Evolutionary conservation across 2,113 vertebrate genomes (phyloP).

Genomic region (Geothlypis trichas): DNA sequence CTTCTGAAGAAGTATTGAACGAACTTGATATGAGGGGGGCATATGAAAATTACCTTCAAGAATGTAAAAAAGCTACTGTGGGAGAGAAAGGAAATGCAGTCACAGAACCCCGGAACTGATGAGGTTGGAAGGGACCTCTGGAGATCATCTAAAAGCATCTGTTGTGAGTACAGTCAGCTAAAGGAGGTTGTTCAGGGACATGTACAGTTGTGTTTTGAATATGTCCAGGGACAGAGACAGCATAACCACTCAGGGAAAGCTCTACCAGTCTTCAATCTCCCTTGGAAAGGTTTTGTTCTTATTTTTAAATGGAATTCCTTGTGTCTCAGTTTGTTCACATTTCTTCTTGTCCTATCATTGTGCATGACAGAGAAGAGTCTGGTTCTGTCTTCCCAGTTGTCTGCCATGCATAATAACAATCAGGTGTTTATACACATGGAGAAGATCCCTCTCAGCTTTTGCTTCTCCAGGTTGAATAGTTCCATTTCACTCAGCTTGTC

Average conservation of each 20-base stretch:
- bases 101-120: background rate
- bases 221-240: background rate
- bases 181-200: background rate
- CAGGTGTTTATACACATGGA: background rate
- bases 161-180: accelerated
- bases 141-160: background rate
- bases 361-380: background rate
- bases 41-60: background rate
- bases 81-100: background rate
- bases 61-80: background rate
- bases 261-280: background rate
- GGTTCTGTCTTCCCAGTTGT: background rate
- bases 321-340: background rate
- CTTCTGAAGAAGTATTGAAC: background rate
- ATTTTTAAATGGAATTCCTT: background rate
- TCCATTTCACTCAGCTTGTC: background rate
- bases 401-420: background rate
- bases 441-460: background rate
- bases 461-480: background rate
- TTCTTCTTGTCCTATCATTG: background rate
- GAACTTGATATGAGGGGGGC: background rate
- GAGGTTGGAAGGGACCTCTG: background rate
- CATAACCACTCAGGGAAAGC: background rate
- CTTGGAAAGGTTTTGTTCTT: background rate
- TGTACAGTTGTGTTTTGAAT: background rate